Evolutionary conservation across 2,888 invertebrate genomes (phyloP).

Genomic region (Oscheius sp.): DNA sequence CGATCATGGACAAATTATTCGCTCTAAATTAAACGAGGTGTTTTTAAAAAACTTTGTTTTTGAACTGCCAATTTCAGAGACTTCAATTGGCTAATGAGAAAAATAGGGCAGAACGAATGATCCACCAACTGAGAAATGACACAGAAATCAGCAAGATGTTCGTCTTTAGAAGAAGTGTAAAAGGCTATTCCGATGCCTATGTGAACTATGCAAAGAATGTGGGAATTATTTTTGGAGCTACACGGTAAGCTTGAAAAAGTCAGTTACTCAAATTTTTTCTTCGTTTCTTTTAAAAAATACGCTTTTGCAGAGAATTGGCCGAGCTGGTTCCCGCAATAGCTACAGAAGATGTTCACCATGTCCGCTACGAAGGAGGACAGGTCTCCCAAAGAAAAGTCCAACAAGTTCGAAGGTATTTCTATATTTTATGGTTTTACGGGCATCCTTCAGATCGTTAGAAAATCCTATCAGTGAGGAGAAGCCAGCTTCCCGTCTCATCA

Average conservation of each 20-base stretch:
- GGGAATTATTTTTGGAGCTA: background rate
- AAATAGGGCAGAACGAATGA: background rate
- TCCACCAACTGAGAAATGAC: background rate
- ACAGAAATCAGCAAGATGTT: conserved; percentile 10
- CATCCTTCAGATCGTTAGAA: too few relatives aligned
- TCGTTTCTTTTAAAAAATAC: too few relatives aligned
- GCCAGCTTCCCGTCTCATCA: too few relatives aligned
- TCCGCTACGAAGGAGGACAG: conserved; percentile 11
- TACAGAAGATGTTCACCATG: conserved; percentile 15
- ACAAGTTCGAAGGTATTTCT: conserved; percentile 1
- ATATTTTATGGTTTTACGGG: too few relatives aligned
- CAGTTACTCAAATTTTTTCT: too few relatives aligned
- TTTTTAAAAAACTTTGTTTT: background rate
- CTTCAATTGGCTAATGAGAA: background rate
- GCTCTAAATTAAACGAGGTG: background rate
- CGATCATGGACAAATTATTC: background rate
- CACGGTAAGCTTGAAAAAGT: background rate
- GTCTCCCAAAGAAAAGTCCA: conserved; percentile 11
- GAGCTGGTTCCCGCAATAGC: conserved; percentile 6
- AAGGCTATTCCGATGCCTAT: conserved; percentile 4
- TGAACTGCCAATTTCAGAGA: background rate
- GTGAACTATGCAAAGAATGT: conserved; percentile 5
- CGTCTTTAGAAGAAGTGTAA: background rate
- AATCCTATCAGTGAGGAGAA: too few relatives aligned
- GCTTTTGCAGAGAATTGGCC: conserved; percentile 10